These are phyloP conservation scores for Nymphicus hollandicus DNA, from an alignment of 2,113 vertebrate genomes.

Conservation along the genomic window DNA sequence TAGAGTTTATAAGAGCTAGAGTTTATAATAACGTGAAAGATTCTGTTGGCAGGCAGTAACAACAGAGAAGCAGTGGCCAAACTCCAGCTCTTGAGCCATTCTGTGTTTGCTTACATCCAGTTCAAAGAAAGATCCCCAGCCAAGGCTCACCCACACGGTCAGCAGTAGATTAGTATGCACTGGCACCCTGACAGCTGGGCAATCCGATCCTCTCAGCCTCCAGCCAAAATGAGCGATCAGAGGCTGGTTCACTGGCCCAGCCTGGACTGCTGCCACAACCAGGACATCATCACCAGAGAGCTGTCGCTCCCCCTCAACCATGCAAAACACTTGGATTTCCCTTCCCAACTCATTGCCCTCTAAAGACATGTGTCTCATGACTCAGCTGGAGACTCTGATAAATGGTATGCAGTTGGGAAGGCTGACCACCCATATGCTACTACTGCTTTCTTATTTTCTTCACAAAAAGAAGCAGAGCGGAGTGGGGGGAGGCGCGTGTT, in stretches of 20 bases:
- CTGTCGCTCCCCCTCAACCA: background rate
- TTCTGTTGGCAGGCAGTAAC: background rate
- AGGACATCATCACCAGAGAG: background rate
- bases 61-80: background rate
- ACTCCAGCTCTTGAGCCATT: background rate
- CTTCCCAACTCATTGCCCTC: background rate
- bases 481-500: accelerated
- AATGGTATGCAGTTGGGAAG: background rate
- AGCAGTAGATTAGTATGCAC: background rate
- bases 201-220: background rate
- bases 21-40: background rate
- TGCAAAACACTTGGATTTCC: accelerated
- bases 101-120: background rate
- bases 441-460: background rate
- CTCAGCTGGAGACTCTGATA: background rate
- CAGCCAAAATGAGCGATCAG: background rate
- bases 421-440: background rate
- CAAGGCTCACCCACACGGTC: accelerated
- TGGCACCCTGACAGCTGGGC: background rate
- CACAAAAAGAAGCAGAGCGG: background rate
- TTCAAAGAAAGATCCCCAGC: background rate
- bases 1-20: background rate
- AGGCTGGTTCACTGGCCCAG: background rate
- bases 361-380: accelerated
- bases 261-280: background rate